phyloP scores from a whole-genome alignment of 2,888 invertebrate species.

The Chrysina gloriosa region DNA sequence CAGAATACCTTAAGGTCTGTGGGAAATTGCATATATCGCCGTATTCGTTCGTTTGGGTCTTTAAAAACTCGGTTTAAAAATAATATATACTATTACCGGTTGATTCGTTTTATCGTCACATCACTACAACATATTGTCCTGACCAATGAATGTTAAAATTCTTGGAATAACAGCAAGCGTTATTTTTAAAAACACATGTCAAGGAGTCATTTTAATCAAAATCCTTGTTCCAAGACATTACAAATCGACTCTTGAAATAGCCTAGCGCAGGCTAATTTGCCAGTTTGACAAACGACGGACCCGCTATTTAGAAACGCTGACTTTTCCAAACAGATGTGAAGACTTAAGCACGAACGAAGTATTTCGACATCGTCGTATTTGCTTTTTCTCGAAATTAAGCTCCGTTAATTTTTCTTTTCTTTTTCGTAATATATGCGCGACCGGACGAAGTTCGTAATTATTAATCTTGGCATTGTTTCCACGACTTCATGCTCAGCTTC shows the following conservation, averaged over 20 bases:
- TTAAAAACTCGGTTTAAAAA: no score
- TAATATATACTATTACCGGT: no score
- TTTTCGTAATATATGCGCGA: no score
- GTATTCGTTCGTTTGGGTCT: no score
- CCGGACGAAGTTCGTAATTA: no score
- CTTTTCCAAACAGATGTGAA: constrained; percentile 12
- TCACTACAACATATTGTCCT: no score
- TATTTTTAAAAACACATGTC: neutral
- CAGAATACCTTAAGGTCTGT: no score
- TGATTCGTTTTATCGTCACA: no score
- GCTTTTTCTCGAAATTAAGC: neutral
- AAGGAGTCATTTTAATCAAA: constrained; percentile 16
- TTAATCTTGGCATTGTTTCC: no score
- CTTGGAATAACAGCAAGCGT: neutral
- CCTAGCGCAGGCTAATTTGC: neutral
- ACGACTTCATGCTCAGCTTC: no score
- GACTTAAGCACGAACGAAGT: neutral
- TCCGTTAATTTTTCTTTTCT: neutral
- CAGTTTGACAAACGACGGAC: constrained; percentile 26
- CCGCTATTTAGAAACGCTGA: constrained; percentile 22
- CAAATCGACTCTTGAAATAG: constrained; percentile 25
- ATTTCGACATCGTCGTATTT: neutral
- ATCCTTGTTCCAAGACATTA: constrained; percentile 9
- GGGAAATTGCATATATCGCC: no score
- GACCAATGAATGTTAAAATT: no score